Evolutionary conservation across 92 coral and sea anemone genomes (phyloP), one percentile per base, ranked within the genome.

Genomic region (Metridium senile): DNA sequence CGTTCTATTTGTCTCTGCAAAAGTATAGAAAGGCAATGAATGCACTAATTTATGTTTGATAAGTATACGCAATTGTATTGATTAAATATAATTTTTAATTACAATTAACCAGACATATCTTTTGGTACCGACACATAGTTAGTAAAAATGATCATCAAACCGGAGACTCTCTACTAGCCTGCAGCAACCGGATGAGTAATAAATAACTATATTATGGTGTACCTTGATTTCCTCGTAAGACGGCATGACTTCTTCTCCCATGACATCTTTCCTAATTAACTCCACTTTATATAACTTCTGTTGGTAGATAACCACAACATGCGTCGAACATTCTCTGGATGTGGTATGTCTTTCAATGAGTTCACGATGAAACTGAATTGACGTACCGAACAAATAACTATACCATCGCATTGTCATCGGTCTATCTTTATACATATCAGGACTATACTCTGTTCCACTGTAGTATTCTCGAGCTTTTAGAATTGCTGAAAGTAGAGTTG

Each of bases 401-500:
- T 86, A 86, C 90, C 90, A 86, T 68, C 74, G 86, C 86, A 86
- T 86, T 6, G 90, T 74, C 62, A 66, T 58, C 4, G 86, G 76
- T 47, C 75, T 70, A 9, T 77, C 79, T 62, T 76, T 80, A 72
- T 86, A 81, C 35, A 20, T 53, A 58, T 86, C 90, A 43, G 76
- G 83, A 0, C 20, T 61, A 29, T 81, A 27, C 9, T 63, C 66
- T 11, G 26, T 35, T 23, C 66, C 35, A 13, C 76, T 11, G 45
- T 75, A 56, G 58, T 71, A 52, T 9, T 76, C 81, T 47, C 90
- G 82, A 9, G 80, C 79, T 46, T 86, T 72, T 2, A 81, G 73
- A 11, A 86, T 63, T 30, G 90, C 74, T 17, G 81, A 78, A 11
- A 86, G 67, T 22, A 81, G 89, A 17, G 77, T 46, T 2, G 90